phyloP scores from a whole-genome alignment of 2,113 vertebrate genomes.

The Ovis aries region DNA sequence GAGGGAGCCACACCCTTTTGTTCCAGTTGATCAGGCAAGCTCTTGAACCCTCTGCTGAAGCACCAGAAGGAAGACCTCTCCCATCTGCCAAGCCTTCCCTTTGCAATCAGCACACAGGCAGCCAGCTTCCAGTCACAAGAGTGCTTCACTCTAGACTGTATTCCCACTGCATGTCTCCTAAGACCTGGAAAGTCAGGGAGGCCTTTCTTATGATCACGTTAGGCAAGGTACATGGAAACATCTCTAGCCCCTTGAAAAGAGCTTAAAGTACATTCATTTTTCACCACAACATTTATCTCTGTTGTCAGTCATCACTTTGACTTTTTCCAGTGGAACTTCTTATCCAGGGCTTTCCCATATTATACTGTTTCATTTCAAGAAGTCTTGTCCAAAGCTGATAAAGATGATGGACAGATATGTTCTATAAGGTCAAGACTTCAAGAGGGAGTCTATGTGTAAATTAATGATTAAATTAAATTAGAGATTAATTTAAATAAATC shows the following conservation, averaged over 20 bases:
- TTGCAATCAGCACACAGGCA: not conserved
- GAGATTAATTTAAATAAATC: not conserved
- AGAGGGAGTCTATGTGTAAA: not conserved
- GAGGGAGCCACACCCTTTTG: not conserved
- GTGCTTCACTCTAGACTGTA: not conserved
- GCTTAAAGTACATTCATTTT: not conserved
- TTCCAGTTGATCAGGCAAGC: not conserved
- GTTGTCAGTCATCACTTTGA: not conserved
- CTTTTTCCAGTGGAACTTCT: not conserved
- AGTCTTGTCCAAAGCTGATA: not conserved
- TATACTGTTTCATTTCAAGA: not conserved
- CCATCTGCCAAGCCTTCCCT: not conserved
- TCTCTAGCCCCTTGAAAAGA: not conserved
- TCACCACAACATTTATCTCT: not conserved
- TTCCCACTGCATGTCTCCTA: not conserved
- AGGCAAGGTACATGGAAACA: not conserved
- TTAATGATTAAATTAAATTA: not conserved
- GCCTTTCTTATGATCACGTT: not conserved
- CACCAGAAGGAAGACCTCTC: not conserved
- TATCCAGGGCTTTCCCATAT: not conserved
- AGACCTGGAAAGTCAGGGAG: not conserved
- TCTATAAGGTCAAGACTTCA: not conserved
- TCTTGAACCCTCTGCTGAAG: not conserved
- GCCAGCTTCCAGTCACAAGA: not conserved
- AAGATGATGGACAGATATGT: not conserved